Evolutionary conservation across 2,888 invertebrate genomes (phyloP), one percentile per base, ranked within the genome.

Genomic region (Cantharis flavilabris): DNA sequence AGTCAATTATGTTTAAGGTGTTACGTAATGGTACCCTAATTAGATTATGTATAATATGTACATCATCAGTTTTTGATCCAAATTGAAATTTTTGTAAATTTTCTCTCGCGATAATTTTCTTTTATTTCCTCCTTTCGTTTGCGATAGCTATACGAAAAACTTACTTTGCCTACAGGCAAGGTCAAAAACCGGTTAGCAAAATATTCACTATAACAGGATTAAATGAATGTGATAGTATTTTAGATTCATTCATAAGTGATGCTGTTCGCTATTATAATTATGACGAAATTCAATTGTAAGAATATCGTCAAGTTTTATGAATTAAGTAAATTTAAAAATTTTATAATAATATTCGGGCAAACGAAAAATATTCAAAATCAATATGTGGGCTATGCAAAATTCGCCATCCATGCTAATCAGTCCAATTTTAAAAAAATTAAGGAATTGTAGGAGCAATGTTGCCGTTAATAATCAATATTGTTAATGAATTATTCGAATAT

Each of bases 1-100:
- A 69, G 72, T 33, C 67, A 77, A 71, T 77, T 73, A 26, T 49
- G 71, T 69, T 77, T 77, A 77, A 73, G 62, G n/a, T 10, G 62
- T 76, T 76, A 33, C 73, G 26, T 63, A 76, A 76, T 16, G 16
- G 16, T 20, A 20, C 10, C 20, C 30, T 75, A 75, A 63, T 16
- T 69, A 75, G n/a, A 2, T 26, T 70, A 16, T 18, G 33, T 33
- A 13, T 7, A 4, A 1, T 23, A 23, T 4, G 13, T 69, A 26
- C 5, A 30, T 30, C 20, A 49, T 33, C 70, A 16, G 26, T 26
- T 26, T 11, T 49, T 16, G 14, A 70, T 11, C 11, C 14, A 62
- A 49, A 7, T 49, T n/a, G 7, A n/a, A 49, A 49, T 49, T 49
- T 49, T 49, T 49, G 7, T n/a, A 49, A 49, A 49, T 49, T 49